These are phyloP conservation scores for Gobius niger DNA, from an alignment of 2,113 vertebrate genomes.

Conservation along the genomic window DNA sequence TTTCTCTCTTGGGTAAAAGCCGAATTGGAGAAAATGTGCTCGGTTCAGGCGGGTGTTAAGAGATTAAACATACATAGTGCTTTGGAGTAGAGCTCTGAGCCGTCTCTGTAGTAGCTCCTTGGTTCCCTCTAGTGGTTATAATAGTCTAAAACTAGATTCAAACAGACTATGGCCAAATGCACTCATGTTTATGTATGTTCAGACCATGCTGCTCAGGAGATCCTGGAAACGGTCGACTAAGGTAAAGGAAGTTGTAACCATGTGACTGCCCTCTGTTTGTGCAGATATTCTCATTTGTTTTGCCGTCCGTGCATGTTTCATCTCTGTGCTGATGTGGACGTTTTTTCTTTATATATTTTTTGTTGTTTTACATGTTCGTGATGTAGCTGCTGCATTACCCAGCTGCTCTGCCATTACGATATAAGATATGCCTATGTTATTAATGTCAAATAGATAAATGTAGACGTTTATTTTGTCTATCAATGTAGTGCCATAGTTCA, in stretches of 20 bases:
- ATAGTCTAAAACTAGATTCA: neutral
- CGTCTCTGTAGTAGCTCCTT: neutral
- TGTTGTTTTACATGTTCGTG: neutral
- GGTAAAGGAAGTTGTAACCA: constrained; percentile 75
- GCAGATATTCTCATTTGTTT: neutral
- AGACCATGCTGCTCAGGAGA: constrained; percentile 93
- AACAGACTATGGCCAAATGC: constrained; percentile 56
- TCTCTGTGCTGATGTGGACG: neutral
- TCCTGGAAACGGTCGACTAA: constrained; percentile 94
- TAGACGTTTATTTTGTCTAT: too few relatives aligned
- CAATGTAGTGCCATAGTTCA: too few relatives aligned
- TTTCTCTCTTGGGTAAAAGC: too few relatives aligned
- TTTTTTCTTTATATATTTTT: neutral
- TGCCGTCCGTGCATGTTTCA: neutral
- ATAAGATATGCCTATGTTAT: too few relatives aligned
- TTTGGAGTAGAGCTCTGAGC: neutral
- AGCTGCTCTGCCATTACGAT: too few relatives aligned
- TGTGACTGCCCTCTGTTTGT: neutral
- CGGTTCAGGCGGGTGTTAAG: too few relatives aligned
- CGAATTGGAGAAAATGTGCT: too few relatives aligned
- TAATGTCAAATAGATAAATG: too few relatives aligned
- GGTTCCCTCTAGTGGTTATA: constrained; percentile 29
- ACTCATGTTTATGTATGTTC: constrained; percentile 80
- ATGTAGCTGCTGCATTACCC: too few relatives aligned
- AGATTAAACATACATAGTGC: too few relatives aligned